Conservation (phyloP, 2,113 vertebrate species). For the Tragelaphus buxtoni region DNA sequence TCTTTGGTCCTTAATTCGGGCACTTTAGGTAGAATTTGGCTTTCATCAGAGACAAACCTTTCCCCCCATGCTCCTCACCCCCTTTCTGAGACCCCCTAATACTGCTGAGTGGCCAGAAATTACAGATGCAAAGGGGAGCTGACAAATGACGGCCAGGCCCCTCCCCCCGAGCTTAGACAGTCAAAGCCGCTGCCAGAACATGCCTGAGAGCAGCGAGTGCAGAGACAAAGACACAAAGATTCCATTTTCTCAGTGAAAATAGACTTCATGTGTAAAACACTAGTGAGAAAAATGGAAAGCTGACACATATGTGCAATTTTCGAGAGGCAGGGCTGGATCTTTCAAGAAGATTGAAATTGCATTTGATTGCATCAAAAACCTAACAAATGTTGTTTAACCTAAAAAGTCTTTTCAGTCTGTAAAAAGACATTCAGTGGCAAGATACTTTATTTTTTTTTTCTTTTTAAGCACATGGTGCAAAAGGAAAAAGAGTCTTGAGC, state of each 20-base stretch:
- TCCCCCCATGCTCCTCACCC: constrained; percentile 20
- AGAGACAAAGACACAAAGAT: constrained; percentile 94
- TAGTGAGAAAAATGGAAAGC: constrained; percentile 61
- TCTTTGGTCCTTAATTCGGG: constrained; percentile 38
- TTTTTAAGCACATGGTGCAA: constrained; percentile 54
- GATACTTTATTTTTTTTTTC: constrained; percentile 22
- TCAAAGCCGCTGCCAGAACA: constrained; percentile 86
- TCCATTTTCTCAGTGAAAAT: constrained; percentile 78
- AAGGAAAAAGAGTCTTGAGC: constrained; percentile 31
- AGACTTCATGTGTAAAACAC: constrained; percentile 74
- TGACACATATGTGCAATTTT: constrained; percentile 52
- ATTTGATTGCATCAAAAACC: constrained; percentile 64
- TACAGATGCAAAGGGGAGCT: constrained; percentile 81
- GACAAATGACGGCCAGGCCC: constrained; percentile 80
- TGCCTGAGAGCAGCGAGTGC: constrained; percentile 82
- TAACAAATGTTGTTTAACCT: constrained; percentile 64
- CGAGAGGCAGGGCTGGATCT: constrained; percentile 42
- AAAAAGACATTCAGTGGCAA: constrained; percentile 24
- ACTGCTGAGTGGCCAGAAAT: constrained; percentile 88
- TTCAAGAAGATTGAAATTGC: constrained; percentile 66
- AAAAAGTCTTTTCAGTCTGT: constrained; percentile 50
- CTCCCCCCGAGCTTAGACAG: constrained; percentile 76
- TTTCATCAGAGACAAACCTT: constrained; percentile 68
- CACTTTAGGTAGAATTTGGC: constrained; percentile 72
- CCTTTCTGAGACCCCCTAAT: constrained; percentile 77